phyloP scores from a whole-genome alignment of 2,113 vertebrate genomes.

The Leptosomus discolor region DNA sequence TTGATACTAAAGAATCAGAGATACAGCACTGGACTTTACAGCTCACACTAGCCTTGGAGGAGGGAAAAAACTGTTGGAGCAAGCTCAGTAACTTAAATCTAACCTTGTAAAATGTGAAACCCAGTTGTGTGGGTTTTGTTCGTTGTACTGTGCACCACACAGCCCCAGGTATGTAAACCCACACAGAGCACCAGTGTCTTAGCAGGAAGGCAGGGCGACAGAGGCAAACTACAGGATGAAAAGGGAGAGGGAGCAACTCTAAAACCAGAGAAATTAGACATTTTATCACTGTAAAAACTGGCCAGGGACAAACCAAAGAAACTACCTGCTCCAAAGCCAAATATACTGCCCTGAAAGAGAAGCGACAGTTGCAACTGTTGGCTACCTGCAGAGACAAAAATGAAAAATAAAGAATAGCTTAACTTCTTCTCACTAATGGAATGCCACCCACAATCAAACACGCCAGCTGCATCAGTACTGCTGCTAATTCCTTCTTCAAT shows the following conservation, averaged over 20 bases:
- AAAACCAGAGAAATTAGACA: background rate
- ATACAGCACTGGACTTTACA: background rate
- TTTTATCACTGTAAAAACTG: background rate
- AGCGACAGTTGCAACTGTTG: background rate
- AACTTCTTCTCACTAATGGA: background rate
- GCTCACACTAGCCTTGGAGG: background rate
- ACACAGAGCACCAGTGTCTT: background rate
- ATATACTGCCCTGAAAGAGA: background rate
- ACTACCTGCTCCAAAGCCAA: background rate
- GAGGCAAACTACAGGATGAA: background rate
- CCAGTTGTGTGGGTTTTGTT: background rate
- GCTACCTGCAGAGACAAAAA: background rate
- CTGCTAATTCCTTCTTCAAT: conserved; percentile 6
- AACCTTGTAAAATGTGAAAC: background rate
- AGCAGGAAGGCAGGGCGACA: background rate
- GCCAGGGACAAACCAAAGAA: background rate
- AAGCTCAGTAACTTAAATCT: background rate
- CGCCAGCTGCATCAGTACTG: background rate
- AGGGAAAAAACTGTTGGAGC: background rate
- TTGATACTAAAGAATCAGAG: background rate
- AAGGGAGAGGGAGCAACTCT: background rate
- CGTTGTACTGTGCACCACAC: accelerated
- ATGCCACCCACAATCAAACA: background rate
- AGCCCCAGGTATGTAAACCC: background rate
- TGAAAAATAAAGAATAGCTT: background rate